Evolutionary conservation across 2,113 vertebrate genomes (phyloP), one percentile per base, ranked within the genome.

Genomic region (Triplophysa dalaica): DNA sequence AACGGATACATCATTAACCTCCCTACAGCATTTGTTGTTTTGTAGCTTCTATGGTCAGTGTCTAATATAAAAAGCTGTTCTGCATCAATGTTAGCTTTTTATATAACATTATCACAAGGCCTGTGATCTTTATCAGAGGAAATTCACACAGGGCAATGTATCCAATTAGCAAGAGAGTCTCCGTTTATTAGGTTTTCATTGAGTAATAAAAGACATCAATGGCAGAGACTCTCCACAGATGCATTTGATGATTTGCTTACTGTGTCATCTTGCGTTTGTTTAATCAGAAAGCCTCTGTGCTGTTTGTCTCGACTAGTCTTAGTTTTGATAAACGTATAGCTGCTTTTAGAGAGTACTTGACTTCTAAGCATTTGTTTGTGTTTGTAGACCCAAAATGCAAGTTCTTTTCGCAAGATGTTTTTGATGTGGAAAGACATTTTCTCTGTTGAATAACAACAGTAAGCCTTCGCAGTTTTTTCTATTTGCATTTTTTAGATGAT

Each of bases 181-280:
- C 22, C 2, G 1, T 62, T 73, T 38, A 54, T 73, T 22, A 5
- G 33, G 29, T 8, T 61, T 43, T 75, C 22, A 75, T 43, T 73
- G 54, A 73, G 54, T 22, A 60, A 60, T 73, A 8, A 12, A 62
- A 62, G 58, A 48, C 56, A 60, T 75, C 72, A 48, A 12, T 75
- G 16, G n/a, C 61, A 19, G 58, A 41, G 65, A 38, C 8, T 24
- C 66, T 58, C 58, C 12, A 45, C 14, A 65, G 68, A 60, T 77
- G 78, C 54, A 78, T 76, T 80, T 58, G 68, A 79, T 72, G 67
- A 73, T 85, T 68, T 77, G 68, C 81, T 82, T 80, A 75, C 78
- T 19, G 8, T n/a, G 21, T 22, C 12, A 62, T 75, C 7, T 61
- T 9, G 41, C 48, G 61, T 63, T 11, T 70, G 65, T 78, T 69